phyloP scores from a whole-genome alignment of 2,888 invertebrate species.

The Macaria notata region DNA sequence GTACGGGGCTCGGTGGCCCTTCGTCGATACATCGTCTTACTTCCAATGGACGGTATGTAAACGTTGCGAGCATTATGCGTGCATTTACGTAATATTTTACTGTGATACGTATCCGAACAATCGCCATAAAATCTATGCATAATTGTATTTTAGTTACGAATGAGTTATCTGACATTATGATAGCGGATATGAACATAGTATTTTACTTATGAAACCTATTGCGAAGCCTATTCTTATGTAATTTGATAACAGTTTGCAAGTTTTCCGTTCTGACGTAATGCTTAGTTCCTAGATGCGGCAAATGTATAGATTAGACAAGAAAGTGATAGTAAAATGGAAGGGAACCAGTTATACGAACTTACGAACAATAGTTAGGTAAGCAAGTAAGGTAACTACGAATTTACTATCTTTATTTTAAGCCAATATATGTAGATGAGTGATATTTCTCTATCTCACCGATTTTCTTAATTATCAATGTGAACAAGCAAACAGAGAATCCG shows the following conservation, averaged over 20 bases:
- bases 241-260: slow-evolving; percentile 29
- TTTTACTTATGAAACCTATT: slow-evolving; percentile 42
- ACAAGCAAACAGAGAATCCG: no score
- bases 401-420: no score
- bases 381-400: no score
- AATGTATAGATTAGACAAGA: slow-evolving; percentile 27
- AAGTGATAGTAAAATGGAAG: slow-evolving; percentile 29
- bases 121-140: slow-evolving; percentile 32
- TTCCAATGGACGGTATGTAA: slow-evolving; percentile 85
- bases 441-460: no score
- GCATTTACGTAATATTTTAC: slow-evolving; percentile 42
- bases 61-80: not conserved
- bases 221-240: slow-evolving; percentile 41
- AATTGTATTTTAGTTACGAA: slow-evolving; percentile 43
- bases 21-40: slow-evolving; percentile 84
- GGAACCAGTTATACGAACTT: not conserved
- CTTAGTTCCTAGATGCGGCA: slow-evolving; percentile 19
- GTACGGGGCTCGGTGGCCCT: slow-evolving; percentile 85
- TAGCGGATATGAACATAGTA: slow-evolving; percentile 44
- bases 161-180: slow-evolving; percentile 43
- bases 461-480: no score
- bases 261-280: slow-evolving; percentile 20
- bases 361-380: not conserved
- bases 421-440: no score
- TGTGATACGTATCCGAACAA: slow-evolving; percentile 35